These are phyloP conservation scores for Parambassis ranga DNA, from an alignment of 2,797 vertebrate species.

Conservation along the genomic window DNA sequence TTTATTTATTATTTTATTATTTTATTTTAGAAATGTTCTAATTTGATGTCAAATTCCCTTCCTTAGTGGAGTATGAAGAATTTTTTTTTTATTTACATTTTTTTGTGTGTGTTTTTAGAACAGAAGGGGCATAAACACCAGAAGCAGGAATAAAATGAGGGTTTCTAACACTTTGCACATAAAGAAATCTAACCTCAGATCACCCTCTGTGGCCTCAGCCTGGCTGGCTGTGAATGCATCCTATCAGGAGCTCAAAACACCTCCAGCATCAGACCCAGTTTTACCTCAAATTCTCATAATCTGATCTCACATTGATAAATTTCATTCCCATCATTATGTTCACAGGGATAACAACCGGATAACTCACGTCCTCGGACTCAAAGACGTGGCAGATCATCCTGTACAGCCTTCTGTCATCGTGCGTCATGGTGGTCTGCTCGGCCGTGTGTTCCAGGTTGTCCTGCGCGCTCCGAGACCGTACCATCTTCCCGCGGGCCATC, in stretches of 20 bases:
- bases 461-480: conserved; percentile 89
- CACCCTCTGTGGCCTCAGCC: too few relatives aligned
- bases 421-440: conserved; percentile 80
- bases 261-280: too few relatives aligned
- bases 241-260: too few relatives aligned
- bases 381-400: conserved; percentile 99
- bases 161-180: not conserved
- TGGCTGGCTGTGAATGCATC: too few relatives aligned
- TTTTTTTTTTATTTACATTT: not conserved
- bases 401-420: conserved; percentile 90
- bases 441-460: conserved; percentile 87
- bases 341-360: too few relatives aligned
- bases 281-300: too few relatives aligned
- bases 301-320: too few relatives aligned
- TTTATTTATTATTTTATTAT: too few relatives aligned
- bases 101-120: not conserved
- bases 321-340: too few relatives aligned
- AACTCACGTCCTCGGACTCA: conserved; percentile 94
- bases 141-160: not conserved
- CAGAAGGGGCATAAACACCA: not conserved
- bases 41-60: too few relatives aligned
- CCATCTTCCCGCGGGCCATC: conserved; percentile 95
- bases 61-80: not conserved
- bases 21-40: too few relatives aligned
- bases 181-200: too few relatives aligned